Base-by-base conservation (phyloP, 2,797 vertebrate genomes). In the Loris lydekkerianus region DNA sequence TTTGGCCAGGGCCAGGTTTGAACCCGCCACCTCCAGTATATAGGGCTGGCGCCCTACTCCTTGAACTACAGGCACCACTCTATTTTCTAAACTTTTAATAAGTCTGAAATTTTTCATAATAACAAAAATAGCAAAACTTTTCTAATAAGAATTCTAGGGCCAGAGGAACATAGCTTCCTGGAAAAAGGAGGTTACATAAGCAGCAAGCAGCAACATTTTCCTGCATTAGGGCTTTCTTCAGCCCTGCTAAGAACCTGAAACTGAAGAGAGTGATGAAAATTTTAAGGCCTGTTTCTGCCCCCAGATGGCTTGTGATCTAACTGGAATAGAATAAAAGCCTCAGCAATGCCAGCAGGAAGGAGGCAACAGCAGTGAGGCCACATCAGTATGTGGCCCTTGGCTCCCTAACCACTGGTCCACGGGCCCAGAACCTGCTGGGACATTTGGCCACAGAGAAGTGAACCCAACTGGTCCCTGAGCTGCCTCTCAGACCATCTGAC, bases 91-190 rank as follows among this genome's bases (percentile, higher is more conserved):
- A 23, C 37, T 84, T 92, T 80, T 58, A 85, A 40, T 77, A 81
- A 89, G 60, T 37, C 37, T 76, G 43, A 81, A n/a, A n/a, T 40
- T 37, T 92, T 86, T 92, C 69, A 95, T n/a, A 58, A 53, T 89
- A 53, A n/a, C 40, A 86, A 76, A 82, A 70, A 63, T n/a, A 49
- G 17, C 9, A 87, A 70, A 40, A 29, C 0, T 7, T 84, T 94
- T 70, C 78, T 65, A 77, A 9, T 91, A 56, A 89, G 43, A 91
- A 87, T 40, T 40, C 63, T 78, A 63, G 20, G 40, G n/a, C 49
- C 88, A 70, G 76, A 82, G 56, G 70, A 25, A 63, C 37, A 61
- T 29, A 43, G 31, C 2, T 7, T 63, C 40, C 4, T 10, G 67
- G 40, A 23, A 7, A 49, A 49, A 83, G 31, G 27, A 73, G 8